Conservation (phyloP, 2,113 vertebrate genomes). For the Eudorcas thomsonii region DNA sequence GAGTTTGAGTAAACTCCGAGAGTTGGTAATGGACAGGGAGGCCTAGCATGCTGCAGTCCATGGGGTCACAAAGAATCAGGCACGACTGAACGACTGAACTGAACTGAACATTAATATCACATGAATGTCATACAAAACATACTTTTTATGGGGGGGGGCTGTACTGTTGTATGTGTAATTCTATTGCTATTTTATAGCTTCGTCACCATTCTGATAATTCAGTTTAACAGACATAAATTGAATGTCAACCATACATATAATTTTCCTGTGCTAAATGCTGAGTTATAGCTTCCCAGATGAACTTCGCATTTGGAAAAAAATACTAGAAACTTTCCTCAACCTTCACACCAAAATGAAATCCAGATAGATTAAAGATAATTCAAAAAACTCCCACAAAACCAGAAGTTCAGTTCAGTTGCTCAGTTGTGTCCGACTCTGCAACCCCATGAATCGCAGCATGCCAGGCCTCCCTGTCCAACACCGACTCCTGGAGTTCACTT, state of each 20-base stretch:
- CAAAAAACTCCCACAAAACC: too few species aligned
- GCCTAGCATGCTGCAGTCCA: not conserved
- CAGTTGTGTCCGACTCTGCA: too few species aligned
- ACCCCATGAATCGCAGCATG: too few species aligned
- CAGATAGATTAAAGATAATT: not conserved
- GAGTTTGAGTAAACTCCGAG: not conserved
- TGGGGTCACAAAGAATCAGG: accelerated
- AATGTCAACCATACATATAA: not conserved
- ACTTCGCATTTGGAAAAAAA: not conserved
- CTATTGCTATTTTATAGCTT: not conserved
- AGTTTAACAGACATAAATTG: not conserved
- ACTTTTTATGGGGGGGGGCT: not conserved
- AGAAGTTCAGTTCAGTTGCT: too few species aligned
- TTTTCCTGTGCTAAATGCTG: not conserved
- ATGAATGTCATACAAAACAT: not conserved
- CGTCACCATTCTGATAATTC: not conserved
- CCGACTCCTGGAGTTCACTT: too few species aligned
- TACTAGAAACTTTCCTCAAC: not conserved
- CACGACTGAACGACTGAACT: not conserved
- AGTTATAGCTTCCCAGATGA: not conserved
- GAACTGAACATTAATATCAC: not conserved
- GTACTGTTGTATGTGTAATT: not conserved
- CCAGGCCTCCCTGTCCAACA: too few species aligned
- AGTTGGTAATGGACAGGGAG: not conserved
- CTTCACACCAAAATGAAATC: not conserved